Percentiles rank a stretch among this genome's conserved stretches.
phyloP scores from a whole-genome alignment of 2,113 vertebrate species.

The Odontesthes bonariensis region DNA sequence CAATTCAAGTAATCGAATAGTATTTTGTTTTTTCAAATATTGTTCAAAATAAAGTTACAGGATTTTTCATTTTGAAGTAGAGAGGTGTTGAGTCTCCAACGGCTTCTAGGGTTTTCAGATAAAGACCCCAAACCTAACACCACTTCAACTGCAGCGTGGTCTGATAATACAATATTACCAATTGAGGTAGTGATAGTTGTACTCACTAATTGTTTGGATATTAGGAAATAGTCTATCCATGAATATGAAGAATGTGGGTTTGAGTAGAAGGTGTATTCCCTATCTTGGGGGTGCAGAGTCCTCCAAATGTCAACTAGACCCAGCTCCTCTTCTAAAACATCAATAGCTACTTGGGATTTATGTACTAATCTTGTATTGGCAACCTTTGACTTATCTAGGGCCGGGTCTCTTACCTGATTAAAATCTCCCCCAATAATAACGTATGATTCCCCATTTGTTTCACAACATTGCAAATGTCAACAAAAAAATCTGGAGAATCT shows the following conservation, averaged over 20 bases:
- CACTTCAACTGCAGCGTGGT: not conserved
- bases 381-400: too few species aligned
- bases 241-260: too few species aligned
- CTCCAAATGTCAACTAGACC: not conserved
- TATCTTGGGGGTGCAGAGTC: not conserved
- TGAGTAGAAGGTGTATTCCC: too few species aligned
- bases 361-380: not conserved
- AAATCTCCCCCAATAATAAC: too few species aligned
- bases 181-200: not conserved
- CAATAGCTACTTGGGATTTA: not conserved
- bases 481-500: not conserved
- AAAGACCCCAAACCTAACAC: not conserved
- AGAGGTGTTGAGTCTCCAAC: not conserved
- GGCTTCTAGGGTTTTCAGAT: not conserved
- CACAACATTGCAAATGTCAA: not conserved
- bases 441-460: not conserved
- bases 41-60: not conserved
- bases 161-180: not conserved
- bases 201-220: too few species aligned
- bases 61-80: not conserved
- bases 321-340: not conserved
- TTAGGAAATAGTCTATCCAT: too few species aligned
- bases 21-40: not conserved
- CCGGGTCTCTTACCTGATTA: too few species aligned
- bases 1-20: not conserved